These are phyloP conservation scores for Passer domesticus DNA, from an alignment of 2,113 vertebrate genomes.

Conservation along the genomic window DNA sequence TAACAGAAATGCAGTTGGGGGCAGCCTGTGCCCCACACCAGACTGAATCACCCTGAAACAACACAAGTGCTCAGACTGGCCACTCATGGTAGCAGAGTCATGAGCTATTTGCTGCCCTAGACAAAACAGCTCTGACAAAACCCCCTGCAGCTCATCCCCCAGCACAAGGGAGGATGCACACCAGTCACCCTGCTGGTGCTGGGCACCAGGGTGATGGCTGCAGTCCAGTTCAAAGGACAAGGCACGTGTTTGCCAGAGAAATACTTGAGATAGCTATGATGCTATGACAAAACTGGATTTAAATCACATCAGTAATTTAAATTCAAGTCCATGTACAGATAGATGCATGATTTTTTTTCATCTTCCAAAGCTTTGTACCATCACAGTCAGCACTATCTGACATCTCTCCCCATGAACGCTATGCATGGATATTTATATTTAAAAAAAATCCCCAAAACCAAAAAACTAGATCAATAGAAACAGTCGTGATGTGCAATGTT, in stretches of 20 bases:
- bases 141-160: rapidly evolving
- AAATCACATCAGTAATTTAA: background rate
- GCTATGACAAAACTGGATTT: background rate
- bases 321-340: background rate
- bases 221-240: background rate
- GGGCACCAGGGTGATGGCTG: rapidly evolving
- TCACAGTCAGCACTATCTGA: rapidly evolving
- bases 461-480: background rate
- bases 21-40: background rate
- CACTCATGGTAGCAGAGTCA: background rate
- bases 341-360: background rate
- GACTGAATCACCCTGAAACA: background rate
- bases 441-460: background rate
- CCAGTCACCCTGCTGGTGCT: background rate
- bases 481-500: background rate
- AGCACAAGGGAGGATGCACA: background rate
- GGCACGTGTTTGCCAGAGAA: background rate
- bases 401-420: background rate
- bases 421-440: background rate
- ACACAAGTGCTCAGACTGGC: rapidly evolving
- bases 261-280: background rate
- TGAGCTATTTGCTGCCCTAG: background rate
- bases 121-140: background rate
- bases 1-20: background rate
- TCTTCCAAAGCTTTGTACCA: background rate